A percentile compares a stretch with the other conserved stretches of the same genome.
Evolutionary conservation across 2,113 vertebrate species (phyloP).

Genomic region (Coregonus clupeaformis): DNA sequence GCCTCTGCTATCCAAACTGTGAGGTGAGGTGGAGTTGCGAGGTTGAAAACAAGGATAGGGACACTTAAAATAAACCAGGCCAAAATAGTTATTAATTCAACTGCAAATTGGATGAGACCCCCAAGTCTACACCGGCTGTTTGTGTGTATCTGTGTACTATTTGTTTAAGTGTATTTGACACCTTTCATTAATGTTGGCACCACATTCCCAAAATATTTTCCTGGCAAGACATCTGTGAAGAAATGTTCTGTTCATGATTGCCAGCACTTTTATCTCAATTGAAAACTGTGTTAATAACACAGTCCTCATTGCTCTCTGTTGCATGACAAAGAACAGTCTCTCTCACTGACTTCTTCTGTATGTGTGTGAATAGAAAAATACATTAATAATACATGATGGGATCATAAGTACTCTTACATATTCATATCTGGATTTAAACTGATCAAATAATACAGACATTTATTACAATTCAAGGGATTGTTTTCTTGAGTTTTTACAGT

Average conservation of each 20-base stretch:
- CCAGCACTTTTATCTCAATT: background rate
- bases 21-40: background rate
- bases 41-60: background rate
- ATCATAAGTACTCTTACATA: background rate
- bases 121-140: too few relatives aligned
- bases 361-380: background rate
- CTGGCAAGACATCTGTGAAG: background rate
- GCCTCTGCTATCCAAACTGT: background rate
- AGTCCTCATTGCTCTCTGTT: constrained; percentile 1
- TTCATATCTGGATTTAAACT: constrained; percentile 14
- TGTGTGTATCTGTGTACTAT: too few relatives aligned
- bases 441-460: constrained; percentile 5
- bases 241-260: background rate
- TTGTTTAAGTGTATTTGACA: too few relatives aligned
- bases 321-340: background rate
- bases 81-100: background rate
- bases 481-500: too few relatives aligned
- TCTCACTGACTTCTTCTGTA: too few relatives aligned
- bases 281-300: background rate
- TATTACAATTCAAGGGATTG: too few relatives aligned
- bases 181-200: too few relatives aligned
- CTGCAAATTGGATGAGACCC: too few relatives aligned
- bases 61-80: constrained; percentile 5
- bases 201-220: too few relatives aligned
- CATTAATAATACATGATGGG: constrained; percentile 7